Percentiles rank a stretch among this genome's conserved stretches.
phyloP scores from a whole-genome alignment of 1,140 invertebrate genomes.

The Drosophila nasuta region DNA sequence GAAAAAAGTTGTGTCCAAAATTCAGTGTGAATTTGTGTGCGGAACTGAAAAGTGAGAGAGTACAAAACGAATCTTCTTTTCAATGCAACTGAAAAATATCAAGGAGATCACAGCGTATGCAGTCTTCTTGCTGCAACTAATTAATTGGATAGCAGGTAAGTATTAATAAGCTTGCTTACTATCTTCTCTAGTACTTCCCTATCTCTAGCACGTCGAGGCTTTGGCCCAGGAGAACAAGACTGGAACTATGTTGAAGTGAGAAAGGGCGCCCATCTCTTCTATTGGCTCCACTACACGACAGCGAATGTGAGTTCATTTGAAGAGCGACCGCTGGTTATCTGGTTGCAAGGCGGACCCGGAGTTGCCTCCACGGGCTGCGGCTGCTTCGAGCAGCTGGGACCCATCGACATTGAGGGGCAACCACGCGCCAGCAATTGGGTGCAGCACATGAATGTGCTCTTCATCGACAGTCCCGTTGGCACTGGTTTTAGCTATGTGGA shows the following conservation, averaged over 20 bases:
- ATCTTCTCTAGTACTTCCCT: too few relatives aligned
- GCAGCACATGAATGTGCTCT: conserved; percentile 91
- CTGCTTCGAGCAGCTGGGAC: too few relatives aligned
- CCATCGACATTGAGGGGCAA: too few relatives aligned
- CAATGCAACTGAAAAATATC: conserved; percentile 41
- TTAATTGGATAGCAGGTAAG: neutral
- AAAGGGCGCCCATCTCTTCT: too few relatives aligned
- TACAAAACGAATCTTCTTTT: neutral
- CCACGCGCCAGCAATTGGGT: conserved; percentile 93
- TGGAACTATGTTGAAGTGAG: conserved; percentile 90
- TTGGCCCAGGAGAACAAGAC: conserved; percentile 86
- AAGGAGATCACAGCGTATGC: conserved; percentile 1
- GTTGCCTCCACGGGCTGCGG: too few relatives aligned
- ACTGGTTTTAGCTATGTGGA: conserved; percentile 94
- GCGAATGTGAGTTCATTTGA: too few relatives aligned
- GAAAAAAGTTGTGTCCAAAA: conserved; percentile 46
- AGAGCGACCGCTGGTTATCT: too few relatives aligned
- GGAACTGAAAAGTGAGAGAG: conserved; percentile 9
- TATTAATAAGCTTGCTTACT: too few relatives aligned
- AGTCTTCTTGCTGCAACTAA: conserved; percentile 36
- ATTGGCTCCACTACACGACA: too few relatives aligned
- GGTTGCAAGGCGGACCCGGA: too few relatives aligned
- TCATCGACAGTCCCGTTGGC: conserved; percentile 96
- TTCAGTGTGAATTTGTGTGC: conserved; percentile 56
- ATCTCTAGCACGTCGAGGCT: too few relatives aligned